Evolutionary conservation across 2,888 invertebrate species (phyloP).

Genomic region (Bibio marci): DNA sequence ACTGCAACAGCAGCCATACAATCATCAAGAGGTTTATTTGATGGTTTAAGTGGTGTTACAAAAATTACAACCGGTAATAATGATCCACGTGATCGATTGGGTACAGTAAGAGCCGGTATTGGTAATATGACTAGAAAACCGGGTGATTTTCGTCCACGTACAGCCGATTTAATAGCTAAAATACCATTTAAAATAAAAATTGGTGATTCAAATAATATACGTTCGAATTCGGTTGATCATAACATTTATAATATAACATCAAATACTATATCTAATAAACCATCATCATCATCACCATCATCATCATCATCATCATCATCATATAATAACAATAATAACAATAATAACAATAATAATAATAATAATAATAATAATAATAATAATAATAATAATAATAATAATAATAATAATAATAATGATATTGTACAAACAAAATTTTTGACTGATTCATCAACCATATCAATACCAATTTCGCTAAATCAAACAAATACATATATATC

Average conservation of each 20-base stretch:
- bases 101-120: slow-evolving; percentile 4
- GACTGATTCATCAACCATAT: slow-evolving; percentile 35
- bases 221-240: slow-evolving; percentile 10
- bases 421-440: slow-evolving; percentile 16
- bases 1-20: slow-evolving; percentile 3
- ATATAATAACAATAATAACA: slow-evolving; percentile 11
- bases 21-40: slow-evolving; percentile 7
- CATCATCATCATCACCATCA: too few relatives aligned
- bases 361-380: slow-evolving; percentile 19
- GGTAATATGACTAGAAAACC: not conserved
- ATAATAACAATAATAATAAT: slow-evolving; percentile 14
- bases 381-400: slow-evolving; percentile 15
- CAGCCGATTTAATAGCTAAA: not conserved
- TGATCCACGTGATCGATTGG: slow-evolving; percentile 10
- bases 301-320: too few relatives aligned
- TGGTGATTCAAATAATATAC: slow-evolving; percentile 1
- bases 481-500: slow-evolving; percentile 17
- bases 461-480: slow-evolving; percentile 31
- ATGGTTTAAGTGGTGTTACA: slow-evolving; percentile 10
- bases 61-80: slow-evolving; percentile 9
- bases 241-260: too few relatives aligned
- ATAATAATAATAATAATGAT: not conserved
- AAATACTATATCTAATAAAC: not conserved
- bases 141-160: slow-evolving; percentile 5
- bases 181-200: not conserved